phyloP scores from a whole-genome alignment of 35 echinoderm and acorn worm species.

The Lytechinus variegatus region DNA sequence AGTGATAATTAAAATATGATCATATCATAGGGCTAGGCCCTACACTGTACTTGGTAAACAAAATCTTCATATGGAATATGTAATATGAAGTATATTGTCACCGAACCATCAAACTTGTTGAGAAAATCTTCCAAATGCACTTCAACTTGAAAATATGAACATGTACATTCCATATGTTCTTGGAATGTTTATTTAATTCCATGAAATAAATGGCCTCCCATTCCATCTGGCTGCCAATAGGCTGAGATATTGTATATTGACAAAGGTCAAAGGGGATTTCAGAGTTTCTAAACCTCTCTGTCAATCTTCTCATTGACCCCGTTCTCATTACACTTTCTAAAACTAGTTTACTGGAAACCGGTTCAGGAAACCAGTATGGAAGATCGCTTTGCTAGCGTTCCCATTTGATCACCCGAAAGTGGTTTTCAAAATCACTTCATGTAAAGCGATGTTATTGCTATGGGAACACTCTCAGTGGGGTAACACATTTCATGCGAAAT shows the following conservation, averaged over 20 bases:
- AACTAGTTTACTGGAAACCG: too few species aligned
- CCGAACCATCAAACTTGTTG: not conserved
- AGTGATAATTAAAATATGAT: too few species aligned
- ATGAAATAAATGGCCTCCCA: slow-evolving; percentile 18
- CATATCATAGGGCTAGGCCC: too few species aligned
- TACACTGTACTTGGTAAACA: too few species aligned
- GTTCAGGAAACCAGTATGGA: too few species aligned
- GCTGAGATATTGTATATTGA: not conserved
- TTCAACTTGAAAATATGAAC: slow-evolving; percentile 1
- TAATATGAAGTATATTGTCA: not conserved
- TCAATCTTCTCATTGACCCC: not conserved
- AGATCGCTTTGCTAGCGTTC: too few species aligned
- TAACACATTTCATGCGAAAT: too few species aligned
- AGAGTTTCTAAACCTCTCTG: not conserved
- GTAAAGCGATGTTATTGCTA: too few species aligned
- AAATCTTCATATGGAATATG: not conserved
- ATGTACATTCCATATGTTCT: slow-evolving; percentile 4
- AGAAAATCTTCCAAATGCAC: not conserved
- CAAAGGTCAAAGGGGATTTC: slow-evolving; percentile 17
- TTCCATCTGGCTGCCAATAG: slow-evolving; percentile 16
- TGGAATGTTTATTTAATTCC: not conserved
- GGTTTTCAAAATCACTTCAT: too few species aligned
- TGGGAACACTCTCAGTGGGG: too few species aligned
- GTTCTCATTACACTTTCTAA: too few species aligned
- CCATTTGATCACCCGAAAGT: too few species aligned